Conservation (phyloP, 2,797 vertebrate species). For the Chelidonichthys spinosus region DNA sequence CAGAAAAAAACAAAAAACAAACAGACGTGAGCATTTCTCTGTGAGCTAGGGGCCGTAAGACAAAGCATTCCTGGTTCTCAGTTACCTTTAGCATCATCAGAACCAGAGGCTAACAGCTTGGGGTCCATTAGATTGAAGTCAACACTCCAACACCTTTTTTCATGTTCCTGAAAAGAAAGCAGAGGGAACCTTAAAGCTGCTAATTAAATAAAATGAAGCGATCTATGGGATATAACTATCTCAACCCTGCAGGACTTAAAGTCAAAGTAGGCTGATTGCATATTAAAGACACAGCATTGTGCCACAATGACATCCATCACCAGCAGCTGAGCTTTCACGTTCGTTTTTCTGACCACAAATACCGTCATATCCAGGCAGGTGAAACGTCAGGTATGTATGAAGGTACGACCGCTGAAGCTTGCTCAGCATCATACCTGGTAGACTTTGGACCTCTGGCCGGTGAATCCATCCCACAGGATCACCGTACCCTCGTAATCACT, state of each 20-base stretch:
- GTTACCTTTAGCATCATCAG: conserved; percentile 98
- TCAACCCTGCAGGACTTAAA: neutral
- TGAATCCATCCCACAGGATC: conserved; percentile 99
- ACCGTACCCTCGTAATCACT: conserved; percentile 99
- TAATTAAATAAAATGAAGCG: no score
- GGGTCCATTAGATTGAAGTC: conserved; percentile 99
- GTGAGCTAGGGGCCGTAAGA: neutral
- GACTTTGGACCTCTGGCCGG: conserved; percentile 97
- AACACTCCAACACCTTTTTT: conserved; percentile 99
- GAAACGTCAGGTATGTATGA: neutral
- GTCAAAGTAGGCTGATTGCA: neutral
- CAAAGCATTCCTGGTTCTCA: neutral
- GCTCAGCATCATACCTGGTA: conserved; percentile 89
- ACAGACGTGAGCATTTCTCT: neutral
- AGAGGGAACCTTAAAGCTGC: neutral
- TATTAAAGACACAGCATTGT: no score
- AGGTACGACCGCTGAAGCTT: neutral
- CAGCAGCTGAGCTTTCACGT: neutral
- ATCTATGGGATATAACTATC: neutral
- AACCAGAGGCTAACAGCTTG: conserved; percentile 97
- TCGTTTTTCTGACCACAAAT: neutral
- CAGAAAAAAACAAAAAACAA: conserved; percentile 31
- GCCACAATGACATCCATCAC: neutral
- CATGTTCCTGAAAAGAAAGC: conserved; percentile 90
- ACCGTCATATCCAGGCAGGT: neutral